Conservation (phyloP, 2,888 invertebrate species). For the Caenorhabditis plicata region DNA sequence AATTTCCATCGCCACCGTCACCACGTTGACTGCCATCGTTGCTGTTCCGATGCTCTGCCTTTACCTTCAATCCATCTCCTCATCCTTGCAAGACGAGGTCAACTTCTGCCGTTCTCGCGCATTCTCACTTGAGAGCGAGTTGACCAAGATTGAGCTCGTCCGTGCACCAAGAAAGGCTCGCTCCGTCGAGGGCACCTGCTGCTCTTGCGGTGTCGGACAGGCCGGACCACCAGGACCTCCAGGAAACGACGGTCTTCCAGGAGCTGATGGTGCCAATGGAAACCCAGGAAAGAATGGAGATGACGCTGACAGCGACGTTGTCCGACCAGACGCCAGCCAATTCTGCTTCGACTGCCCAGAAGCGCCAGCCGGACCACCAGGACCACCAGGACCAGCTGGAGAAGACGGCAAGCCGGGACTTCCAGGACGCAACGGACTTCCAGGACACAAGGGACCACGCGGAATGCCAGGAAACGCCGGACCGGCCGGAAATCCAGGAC, state of each 20-base stretch:
- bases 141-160: constrained; percentile 35
- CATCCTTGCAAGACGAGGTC: constrained; percentile 54
- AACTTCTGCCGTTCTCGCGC: constrained; percentile 54
- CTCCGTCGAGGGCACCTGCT: constrained; percentile 39
- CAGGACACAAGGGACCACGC: constrained; percentile 41
- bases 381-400: constrained; percentile 47
- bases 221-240: constrained; percentile 47
- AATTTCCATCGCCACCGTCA: constrained; percentile 42
- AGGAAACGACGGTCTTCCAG: constrained; percentile 42
- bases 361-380: constrained; percentile 52
- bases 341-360: constrained; percentile 52
- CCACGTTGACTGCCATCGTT: constrained; percentile 47
- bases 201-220: constrained; percentile 46
- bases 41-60: constrained; percentile 51
- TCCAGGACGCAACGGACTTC: constrained; percentile 43
- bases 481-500: constrained; percentile 46
- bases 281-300: constrained; percentile 41
- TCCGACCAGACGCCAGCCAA: constrained; percentile 32
- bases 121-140: constrained; percentile 46
- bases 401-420: constrained; percentile 50
- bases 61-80: constrained; percentile 54
- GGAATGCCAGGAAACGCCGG: constrained; percentile 46
- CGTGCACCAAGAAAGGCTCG: constrained; percentile 46
- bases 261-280: constrained; percentile 50
- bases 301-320: constrained; percentile 40